Evolutionary conservation across 2,797 vertebrate genomes (phyloP), one percentile per base, ranked within the genome.

Genomic region (Mormyrops boulengeri): DNA sequence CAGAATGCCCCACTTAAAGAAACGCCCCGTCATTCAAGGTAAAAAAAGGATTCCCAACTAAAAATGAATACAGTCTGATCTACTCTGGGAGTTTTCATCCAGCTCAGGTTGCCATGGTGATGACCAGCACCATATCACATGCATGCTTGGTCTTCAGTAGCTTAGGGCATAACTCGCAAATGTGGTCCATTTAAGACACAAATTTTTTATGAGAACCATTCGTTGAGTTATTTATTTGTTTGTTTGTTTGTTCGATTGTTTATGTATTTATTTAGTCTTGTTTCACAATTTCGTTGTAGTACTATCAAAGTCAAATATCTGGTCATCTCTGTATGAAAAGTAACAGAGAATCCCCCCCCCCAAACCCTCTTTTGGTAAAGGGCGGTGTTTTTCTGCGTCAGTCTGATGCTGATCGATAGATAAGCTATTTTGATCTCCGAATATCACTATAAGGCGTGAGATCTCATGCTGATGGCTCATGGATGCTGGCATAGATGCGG

Each of bases 91-190:
- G 95, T 96, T 95, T 93, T 94, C 92, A 94, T 94, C 94, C 0
- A 77, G 92, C 92, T 92, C 92, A 7, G 88, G 96, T 97, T 97
- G 94, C 95, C 96, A 96, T 96, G 96, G 97, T 95, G 96, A 97
- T 96, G 97, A 96, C 96, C 96, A 96, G 96, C 96, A 96, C 96
- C 96, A 96, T 94, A 94, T 97, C 94, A 95, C 96, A 97, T 92
- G 97, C 97, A 97, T 97, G 97, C 96, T 95, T 97, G 96, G 93
- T 92, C 95, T 93, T 94, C 93, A 93, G 93, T 95, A 92, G 95
- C 94, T 94, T 89, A n/a, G 88, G 93, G 95, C 92, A 88, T 93
- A 93, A 96, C 90, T 94, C 93, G 93, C 91, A 93, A 95, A 95
- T 93, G 94, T 91, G 93, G 94, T 96, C 95, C 93, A 95, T 95